Evolutionary conservation across 2,797 vertebrate genomes (phyloP).

Genomic region (Etheostoma perlongum): DNA sequence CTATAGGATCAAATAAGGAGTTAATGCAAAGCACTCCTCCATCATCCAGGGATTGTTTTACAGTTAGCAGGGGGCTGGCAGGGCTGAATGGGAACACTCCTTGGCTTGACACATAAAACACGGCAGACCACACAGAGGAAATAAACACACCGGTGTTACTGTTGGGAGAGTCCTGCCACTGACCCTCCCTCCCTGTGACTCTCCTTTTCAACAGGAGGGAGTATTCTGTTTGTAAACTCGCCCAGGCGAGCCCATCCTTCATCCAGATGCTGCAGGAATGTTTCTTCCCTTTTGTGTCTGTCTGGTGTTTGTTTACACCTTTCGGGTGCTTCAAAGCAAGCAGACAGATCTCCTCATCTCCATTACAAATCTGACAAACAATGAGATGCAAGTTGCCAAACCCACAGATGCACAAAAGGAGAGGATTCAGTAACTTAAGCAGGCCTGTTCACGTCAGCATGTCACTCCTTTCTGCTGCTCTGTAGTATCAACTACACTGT

Average conservation of each 20-base stretch:
- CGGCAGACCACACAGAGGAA: conserved; percentile 69
- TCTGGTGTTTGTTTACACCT: conserved; percentile 75
- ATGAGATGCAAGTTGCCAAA: conserved; percentile 47
- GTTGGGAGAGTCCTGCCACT: conserved; percentile 29
- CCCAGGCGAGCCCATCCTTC: conserved; percentile 64
- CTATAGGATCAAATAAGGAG: conserved; percentile 58
- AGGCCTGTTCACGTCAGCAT: conserved; percentile 38
- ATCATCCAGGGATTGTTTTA: conserved; percentile 70
- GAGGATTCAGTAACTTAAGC: conserved; percentile 33
- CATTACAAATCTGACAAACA: conserved; percentile 70
- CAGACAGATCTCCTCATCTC: conserved; percentile 62
- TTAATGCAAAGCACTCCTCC: conserved; percentile 61
- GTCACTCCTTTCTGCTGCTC: conserved; percentile 11
- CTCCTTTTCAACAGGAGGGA: conserved; percentile 38
- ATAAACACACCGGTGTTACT: conserved; percentile 69
- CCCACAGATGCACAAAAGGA: conserved; percentile 32
- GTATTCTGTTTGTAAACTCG: conserved; percentile 52
- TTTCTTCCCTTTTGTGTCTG: conserved; percentile 63
- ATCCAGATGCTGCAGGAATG: conserved; percentile 75
- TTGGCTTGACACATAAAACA: conserved; percentile 55
- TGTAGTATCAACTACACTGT: conserved; percentile 17
- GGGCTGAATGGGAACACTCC: conserved; percentile 52
- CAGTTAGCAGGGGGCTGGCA: conserved; percentile 49
- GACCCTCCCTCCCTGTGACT: conserved; percentile 37
- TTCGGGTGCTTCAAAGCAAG: conserved; percentile 51